These are phyloP conservation scores for Agrotis ipsilon DNA, from an alignment of 2,888 invertebrate species.

Conservation along the genomic window DNA sequence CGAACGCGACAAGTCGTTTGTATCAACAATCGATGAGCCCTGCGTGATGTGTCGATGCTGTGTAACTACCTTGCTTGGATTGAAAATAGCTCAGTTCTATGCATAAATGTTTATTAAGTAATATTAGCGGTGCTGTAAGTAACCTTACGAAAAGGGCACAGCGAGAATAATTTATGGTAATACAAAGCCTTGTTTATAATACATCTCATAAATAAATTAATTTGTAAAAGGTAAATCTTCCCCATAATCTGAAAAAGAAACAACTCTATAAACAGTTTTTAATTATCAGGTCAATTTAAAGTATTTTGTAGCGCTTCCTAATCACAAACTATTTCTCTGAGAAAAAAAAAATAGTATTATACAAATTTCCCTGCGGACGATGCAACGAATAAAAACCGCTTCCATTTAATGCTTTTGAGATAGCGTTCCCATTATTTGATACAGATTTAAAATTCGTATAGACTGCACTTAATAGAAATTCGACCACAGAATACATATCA, in stretches of 20 bases:
- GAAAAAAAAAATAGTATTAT: not conserved
- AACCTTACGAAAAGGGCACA: constrained; percentile 33
- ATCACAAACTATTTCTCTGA: constrained; percentile 21
- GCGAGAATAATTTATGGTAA: constrained; percentile 33
- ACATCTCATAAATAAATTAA: constrained; percentile 29
- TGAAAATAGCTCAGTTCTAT: constrained; percentile 61
- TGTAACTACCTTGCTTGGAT: constrained; percentile 66
- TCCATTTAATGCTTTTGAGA: constrained; percentile 5
- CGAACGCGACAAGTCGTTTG: constrained; percentile 79
- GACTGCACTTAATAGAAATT: not conserved
- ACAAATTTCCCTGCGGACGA: constrained; percentile 15
- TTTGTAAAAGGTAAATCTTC: not conserved
- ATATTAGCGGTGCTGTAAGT: constrained; percentile 48
- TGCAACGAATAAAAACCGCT: constrained; percentile 13
- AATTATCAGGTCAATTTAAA: not conserved
- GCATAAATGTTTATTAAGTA: constrained; percentile 62
- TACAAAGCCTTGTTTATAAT: constrained; percentile 7
- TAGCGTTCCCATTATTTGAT: constrained; percentile 20
- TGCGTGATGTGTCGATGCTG: constrained; percentile 67
- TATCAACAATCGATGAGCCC: constrained; percentile 79
- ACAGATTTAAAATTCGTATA: constrained; percentile 1
- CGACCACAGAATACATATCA: not conserved
- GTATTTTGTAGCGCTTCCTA: constrained; percentile 18
- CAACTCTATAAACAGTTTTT: not conserved
- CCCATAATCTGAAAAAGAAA: not conserved